A percentile compares a stretch with the other conserved stretches of the same genome.
Conservation (phyloP, 2,113 vertebrate species). For the Ctenodactylus gundi region DNA sequence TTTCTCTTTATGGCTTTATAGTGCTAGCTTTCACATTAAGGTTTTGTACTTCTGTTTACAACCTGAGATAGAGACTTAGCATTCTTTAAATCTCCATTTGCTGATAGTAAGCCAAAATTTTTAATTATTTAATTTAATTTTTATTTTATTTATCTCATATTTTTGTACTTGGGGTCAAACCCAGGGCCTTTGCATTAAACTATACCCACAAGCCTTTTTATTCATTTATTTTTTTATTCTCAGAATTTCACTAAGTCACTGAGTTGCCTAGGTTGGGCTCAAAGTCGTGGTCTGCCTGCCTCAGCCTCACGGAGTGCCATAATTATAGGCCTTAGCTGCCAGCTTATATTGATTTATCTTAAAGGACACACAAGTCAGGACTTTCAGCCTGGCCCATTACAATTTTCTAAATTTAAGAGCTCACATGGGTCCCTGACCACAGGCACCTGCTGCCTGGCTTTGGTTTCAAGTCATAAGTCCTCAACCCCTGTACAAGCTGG, state of each 20-base stretch:
- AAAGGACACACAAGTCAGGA: background rate
- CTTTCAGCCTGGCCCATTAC: background rate
- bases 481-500: background rate
- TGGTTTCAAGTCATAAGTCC: background rate
- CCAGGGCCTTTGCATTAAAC: too few relatives aligned
- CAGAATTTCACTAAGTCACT: too few relatives aligned
- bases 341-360: background rate
- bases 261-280: too few relatives aligned
- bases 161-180: too few relatives aligned
- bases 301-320: too few relatives aligned
- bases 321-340: too few relatives aligned
- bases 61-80: background rate
- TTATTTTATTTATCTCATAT: too few relatives aligned
- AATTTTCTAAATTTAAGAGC: background rate
- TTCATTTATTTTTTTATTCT: too few relatives aligned
- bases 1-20: background rate
- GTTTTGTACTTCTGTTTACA: background rate
- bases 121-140: too few relatives aligned
- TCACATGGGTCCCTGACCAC: background rate
- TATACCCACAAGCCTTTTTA: too few relatives aligned
- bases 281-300: too few relatives aligned
- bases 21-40: background rate
- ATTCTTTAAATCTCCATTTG: background rate
- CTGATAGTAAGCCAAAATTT: background rate
- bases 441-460: background rate